A percentile compares a stretch with the other conserved stretches of the same genome.
Conservation (phyloP, 2,888 invertebrate species). For the Myopa tessellatipennis region DNA sequence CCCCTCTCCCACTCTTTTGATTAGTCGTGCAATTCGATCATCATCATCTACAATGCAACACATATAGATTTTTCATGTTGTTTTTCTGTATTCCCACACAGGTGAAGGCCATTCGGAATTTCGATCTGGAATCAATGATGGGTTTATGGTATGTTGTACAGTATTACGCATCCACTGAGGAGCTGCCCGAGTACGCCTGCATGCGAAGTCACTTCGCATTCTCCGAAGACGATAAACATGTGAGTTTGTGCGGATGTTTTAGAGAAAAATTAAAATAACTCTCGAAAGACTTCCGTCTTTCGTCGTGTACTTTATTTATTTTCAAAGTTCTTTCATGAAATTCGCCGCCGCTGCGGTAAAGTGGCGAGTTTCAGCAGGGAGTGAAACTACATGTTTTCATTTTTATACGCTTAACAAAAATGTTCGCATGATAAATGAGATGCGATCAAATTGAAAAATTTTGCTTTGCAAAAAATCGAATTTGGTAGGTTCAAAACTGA, state of each 20-base stretch:
- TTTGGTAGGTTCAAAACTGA: conserved; percentile 8
- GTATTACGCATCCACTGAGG: conserved; percentile 90
- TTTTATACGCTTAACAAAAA: neutral
- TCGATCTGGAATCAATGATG: conserved; percentile 82
- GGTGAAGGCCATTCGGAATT: conserved; percentile 83
- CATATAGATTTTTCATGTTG: too few relatives aligned
- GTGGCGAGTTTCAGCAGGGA: neutral
- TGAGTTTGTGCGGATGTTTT: conserved; percentile 50
- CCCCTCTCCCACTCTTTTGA: neutral
- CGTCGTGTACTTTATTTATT: conserved; percentile 5
- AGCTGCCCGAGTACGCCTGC: conserved; percentile 85
- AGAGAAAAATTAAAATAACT: neutral
- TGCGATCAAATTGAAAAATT: conserved; percentile 26
- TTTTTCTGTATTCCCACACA: conserved; percentile 46
- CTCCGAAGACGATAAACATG: conserved; percentile 65
- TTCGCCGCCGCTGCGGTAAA: neutral
- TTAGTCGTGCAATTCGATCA: too few relatives aligned
- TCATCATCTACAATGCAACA: too few relatives aligned
- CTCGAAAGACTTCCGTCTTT: too few relatives aligned
- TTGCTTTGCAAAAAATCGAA: conserved; percentile 9
- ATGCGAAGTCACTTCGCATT: conserved; percentile 75
- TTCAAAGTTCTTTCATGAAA: neutral
- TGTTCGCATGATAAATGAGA: conserved; percentile 26
- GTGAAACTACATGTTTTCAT: neutral
- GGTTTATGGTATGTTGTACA: conserved; percentile 89